Base-by-base conservation (phyloP, 2,888 invertebrate genomes). In the Limnephilus marmoratus region DNA sequence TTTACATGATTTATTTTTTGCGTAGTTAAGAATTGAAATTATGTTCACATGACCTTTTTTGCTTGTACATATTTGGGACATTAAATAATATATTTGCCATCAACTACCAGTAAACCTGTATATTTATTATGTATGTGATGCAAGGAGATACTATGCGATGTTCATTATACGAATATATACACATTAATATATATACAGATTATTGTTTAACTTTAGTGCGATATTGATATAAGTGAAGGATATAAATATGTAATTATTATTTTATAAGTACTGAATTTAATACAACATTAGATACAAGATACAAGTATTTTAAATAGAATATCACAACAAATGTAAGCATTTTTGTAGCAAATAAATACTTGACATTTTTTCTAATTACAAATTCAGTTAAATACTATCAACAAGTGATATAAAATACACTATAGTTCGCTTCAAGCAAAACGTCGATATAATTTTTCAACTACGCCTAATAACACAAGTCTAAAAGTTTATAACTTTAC, bases 291-390 rank as follows among this genome's bases (percentile, higher is more conserved):
- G 80, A 80, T 31, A 53, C 80, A 81, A 31, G 80, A 80, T 31
- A 53, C 80, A 81, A 31, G 80, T 80, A 80, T 34, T 80, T 90
- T 85, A 53, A 90, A 85, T 90, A 85, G 90, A 90, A 90, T 90
- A 90, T 90, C 90, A 90, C 90, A 90, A 90, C 49, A 90, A 85
- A 90, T 85, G 34, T 90, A 90, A 90, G 90, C 90, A 90, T 90
- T 90, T 90, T 82, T 34, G 45, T 53, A 90, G 90, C 85, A 90
- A 90, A 85, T 53, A 80, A 85, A 85, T 85, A 85, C 41, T 90
- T n/a, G 18, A 85, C 90, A 85, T 82, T 85, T 85, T 90, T 90
- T 68, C 68, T 68, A 68, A 68, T 68, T n/a, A 68, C 68, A 24
- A 68, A 68, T 68, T 68, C 68, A 68, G 68, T 68, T 68, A 68